Base-by-base conservation (phyloP, 1,140 invertebrate genomes). In the Branchinecta lynchi region DNA sequence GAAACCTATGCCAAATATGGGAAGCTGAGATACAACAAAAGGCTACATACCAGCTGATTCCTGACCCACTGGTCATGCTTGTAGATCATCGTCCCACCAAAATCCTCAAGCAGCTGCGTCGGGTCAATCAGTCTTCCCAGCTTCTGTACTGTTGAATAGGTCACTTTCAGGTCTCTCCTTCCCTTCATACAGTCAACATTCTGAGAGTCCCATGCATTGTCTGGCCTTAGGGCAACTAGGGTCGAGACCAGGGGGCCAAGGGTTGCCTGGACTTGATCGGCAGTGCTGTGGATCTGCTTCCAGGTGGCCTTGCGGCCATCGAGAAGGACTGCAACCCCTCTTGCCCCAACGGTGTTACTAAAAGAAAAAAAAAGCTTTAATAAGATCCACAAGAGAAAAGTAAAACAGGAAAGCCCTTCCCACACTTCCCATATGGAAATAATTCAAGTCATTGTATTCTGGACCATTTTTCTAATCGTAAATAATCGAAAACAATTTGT, bases 61-160 rank as follows among this genome's bases (percentile, higher is more conserved):
- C 90, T 85, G 73, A 92, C 86, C 91, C 91, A 93, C 73, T 87
- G 83, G 69, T 84, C 80, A 75, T 90, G 87, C 78, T 91, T 85
- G 78, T 90, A 91, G 60, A 83, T 79, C 75, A 90, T 83, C 60
- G 82, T 82, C 46, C 91, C 91, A 17, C 88, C 89, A 43, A 93
- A 79, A 74, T 92, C 89, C 72, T 84, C 82, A n/a, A 89, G 89
- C 76, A 93, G 77, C 77, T 89, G 86, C 66, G 83, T 80, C 67
- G 79, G 76, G 73, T 89, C 88, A 65, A 92, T 82, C 74, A 86
- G 86, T 74, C 87, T 84, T 69, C 82, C 82, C 69, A 93, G 80
- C 73, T 89, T 84, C 46, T 81, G 80, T 0, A 69, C 70, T 7
- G 17, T 45, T 72, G 45, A 72, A 68, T 44, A 72, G 0, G 66